Evolutionary conservation across 2,113 vertebrate species (phyloP).

Genomic region (Brachyhypopomus occidentalis): DNA sequence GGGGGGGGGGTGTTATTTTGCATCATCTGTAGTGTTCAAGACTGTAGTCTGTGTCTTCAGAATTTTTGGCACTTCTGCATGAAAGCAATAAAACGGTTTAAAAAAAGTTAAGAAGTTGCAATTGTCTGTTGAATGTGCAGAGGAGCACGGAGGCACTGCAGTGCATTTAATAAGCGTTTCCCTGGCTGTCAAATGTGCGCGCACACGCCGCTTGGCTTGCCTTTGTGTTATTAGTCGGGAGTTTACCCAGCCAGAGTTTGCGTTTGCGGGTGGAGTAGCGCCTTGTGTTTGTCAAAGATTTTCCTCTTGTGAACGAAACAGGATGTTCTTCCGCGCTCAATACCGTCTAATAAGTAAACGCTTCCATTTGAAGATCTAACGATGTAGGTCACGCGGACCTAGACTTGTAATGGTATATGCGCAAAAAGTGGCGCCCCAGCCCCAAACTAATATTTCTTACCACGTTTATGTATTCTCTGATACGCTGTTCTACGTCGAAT

Average conservation of each 20-base stretch:
- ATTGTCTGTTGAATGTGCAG: slow-evolving; percentile 10
- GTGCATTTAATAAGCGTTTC: no score
- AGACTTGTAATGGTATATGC: not conserved
- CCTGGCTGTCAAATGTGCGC: no score
- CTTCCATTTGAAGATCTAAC: not conserved
- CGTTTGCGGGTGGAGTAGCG: slow-evolving; percentile 56
- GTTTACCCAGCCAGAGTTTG: not conserved
- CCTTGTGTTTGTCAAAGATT: slow-evolving; percentile 67
- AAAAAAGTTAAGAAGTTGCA: slow-evolving; percentile 55
- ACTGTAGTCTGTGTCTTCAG: slow-evolving; percentile 55
- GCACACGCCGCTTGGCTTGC: not conserved
- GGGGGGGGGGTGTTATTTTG: slow-evolving; percentile 63
- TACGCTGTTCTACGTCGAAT: not conserved
- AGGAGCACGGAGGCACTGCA: not conserved
- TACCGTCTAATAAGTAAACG: not conserved
- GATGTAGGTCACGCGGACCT: not conserved
- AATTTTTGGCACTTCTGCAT: slow-evolving; percentile 80
- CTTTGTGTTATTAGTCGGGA: not conserved
- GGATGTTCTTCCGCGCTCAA: slow-evolving; percentile 67
- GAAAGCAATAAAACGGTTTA: slow-evolving; percentile 82
- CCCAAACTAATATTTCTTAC: not conserved
- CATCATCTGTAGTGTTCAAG: slow-evolving; percentile 76
- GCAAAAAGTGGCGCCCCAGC: not conserved
- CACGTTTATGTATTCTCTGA: not conserved
- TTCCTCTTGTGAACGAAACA: slow-evolving; percentile 61